These are phyloP conservation scores for Heliconius hortense DNA, from an alignment of 2,888 invertebrate genomes.

Conservation along the genomic window DNA sequence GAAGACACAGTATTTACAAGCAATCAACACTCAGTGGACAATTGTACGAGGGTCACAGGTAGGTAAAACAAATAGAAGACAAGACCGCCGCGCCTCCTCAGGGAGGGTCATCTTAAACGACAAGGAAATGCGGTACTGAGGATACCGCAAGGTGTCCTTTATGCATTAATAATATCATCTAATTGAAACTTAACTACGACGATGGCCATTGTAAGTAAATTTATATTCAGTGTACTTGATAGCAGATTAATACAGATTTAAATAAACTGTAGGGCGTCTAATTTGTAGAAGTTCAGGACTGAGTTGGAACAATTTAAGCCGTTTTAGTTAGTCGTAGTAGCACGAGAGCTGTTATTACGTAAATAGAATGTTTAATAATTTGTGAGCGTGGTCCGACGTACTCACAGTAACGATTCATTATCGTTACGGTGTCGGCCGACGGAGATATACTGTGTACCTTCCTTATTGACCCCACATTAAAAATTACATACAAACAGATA, in stretches of 20 bases:
- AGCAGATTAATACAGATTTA: constrained; percentile 31
- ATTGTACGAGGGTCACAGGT: constrained; percentile 73
- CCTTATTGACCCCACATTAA: constrained; percentile 82
- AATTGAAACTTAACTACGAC: constrained; percentile 75
- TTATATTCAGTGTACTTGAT: constrained; percentile 52
- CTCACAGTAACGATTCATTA: constrained; percentile 78
- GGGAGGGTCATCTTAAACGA: constrained; percentile 75
- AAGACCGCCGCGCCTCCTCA: constrained; percentile 62
- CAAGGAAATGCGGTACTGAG: constrained; percentile 68
- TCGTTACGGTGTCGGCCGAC: constrained; percentile 75
- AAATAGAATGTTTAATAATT: constrained; percentile 80
- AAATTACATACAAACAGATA: constrained; percentile 79
- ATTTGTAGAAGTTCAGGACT: constrained; percentile 27
- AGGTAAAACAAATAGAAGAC: constrained; percentile 77
- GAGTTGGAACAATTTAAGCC: constrained; percentile 21
- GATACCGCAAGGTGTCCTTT: constrained; percentile 70
- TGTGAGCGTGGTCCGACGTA: constrained; percentile 80
- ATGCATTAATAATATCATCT: constrained; percentile 76
- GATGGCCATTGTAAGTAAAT: constrained; percentile 61
- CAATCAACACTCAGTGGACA: constrained; percentile 80
- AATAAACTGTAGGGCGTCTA: constrained; percentile 30
- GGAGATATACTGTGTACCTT: constrained; percentile 79
- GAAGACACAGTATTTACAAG: constrained; percentile 74
- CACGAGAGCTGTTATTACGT: constrained; percentile 44
- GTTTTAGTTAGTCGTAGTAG: constrained; percentile 33